Evolutionary conservation across 2,888 invertebrate genomes (phyloP).

Genomic region (Eilema sororculum): DNA sequence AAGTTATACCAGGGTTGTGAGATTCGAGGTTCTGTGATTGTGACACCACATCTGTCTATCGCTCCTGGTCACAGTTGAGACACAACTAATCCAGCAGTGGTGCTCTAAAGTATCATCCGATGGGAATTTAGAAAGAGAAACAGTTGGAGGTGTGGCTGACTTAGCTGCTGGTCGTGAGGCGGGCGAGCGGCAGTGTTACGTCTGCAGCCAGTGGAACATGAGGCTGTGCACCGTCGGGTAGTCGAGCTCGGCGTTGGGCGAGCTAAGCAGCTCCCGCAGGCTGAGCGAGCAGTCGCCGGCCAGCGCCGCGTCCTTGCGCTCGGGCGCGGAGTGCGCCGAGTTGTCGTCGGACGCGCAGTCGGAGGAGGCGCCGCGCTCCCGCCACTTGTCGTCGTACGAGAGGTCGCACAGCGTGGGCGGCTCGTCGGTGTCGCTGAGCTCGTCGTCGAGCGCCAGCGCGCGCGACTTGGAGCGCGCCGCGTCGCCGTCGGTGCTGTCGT

Average conservation of each 20-base stretch:
- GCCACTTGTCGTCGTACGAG: constrained; percentile 76
- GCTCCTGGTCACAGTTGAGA: constrained; percentile 9
- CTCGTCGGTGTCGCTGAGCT: constrained; percentile 78
- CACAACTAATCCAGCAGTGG: neutral
- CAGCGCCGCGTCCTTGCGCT: constrained; percentile 61
- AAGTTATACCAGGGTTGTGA: constrained; percentile 36
- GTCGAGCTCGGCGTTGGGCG: constrained; percentile 81
- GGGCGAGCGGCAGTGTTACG: constrained; percentile 68
- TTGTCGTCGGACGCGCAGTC: constrained; percentile 82
- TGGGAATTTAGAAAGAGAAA: constrained; percentile 42
- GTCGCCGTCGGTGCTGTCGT: constrained; percentile 63
- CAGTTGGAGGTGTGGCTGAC: constrained; percentile 51
- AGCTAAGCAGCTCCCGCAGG: constrained; percentile 77
- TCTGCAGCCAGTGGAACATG: constrained; percentile 85
- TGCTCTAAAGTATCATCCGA: neutral
- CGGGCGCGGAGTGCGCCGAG: constrained; percentile 76
- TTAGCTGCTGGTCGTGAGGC: constrained; percentile 44
- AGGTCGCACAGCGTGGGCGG: constrained; percentile 81
- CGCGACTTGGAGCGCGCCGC: constrained; percentile 65
- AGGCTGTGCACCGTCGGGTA: constrained; percentile 84
- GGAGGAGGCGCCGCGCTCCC: constrained; percentile 67
- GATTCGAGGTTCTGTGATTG: constrained; percentile 13
- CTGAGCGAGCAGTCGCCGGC: constrained; percentile 64
- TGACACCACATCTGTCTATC: neutral
- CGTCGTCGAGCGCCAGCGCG: constrained; percentile 68